Base-by-base conservation (phyloP, 2,888 invertebrate species). In the Muscina levida region DNA sequence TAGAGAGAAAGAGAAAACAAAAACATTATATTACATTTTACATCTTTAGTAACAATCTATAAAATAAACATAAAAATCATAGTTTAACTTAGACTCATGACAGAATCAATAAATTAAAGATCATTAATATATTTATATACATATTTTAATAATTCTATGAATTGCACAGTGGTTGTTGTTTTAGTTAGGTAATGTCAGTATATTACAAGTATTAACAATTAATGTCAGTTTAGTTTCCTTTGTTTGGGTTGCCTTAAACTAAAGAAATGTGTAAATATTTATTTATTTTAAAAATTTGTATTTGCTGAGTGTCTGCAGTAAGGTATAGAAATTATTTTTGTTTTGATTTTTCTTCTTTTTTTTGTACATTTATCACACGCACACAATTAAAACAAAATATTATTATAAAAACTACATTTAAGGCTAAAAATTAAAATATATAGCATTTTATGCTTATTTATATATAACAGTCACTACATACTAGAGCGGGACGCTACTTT, bases 341-440 rank as follows among this genome's bases (percentile, higher is more conserved):
- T 53, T 53, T 65, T 13, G 24, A 26, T 59, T 19, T 48, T 67
- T 13, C 44, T 48, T 24, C 19, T 48, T 56, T 22, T 65, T 76
- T 71, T 83, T 83, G 82, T 82, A 83, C 82, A 82, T 82, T 82
- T 82, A 82, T 83, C 82, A 82, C 80, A 78, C 75, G 83, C 71
- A 82, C 84, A 74, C 62, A 46, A 15, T 24, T 10, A 74, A 44
- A 48, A 57, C 19, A 62, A 19, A 6, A 24, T 24, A 24, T 39
- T 42, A 44, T 22, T 59, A 59, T 59, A 68, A 72, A 59, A 59
- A 31, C 31, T 68, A 51, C n/a, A 11, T 15, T 31, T 13, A 15
- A 24, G 17, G 2, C 13, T 17, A 51, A 37, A 37, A 26, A 48
- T 48, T 42, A 26, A 42, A 62, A 42, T 44, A 65, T 19, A 10